These are phyloP conservation scores for Limnothrissa miodon DNA, from an alignment of 2,113 vertebrate genomes.

Conservation along the genomic window DNA sequence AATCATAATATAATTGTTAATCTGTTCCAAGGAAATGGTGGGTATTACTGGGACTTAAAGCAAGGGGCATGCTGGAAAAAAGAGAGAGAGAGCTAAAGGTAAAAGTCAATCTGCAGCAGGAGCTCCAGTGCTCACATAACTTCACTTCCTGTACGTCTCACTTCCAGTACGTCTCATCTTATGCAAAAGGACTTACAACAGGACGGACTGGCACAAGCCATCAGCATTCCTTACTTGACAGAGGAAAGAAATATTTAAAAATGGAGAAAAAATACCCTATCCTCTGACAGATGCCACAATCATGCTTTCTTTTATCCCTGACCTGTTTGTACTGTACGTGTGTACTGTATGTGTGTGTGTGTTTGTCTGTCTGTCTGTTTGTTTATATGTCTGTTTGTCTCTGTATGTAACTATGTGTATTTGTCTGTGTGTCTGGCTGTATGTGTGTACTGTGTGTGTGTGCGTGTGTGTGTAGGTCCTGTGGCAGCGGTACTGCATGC, in stretches of 20 bases:
- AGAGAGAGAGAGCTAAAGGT: conserved; percentile 23
- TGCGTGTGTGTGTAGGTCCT: conserved; percentile 75
- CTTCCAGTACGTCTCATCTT: conserved; percentile 80
- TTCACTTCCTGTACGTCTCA: no score
- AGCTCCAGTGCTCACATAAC: conserved; percentile 57
- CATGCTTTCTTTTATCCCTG: conserved; percentile 84
- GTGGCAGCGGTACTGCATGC: conserved; percentile 85
- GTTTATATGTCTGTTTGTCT: background rate
- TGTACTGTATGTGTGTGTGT: background rate
- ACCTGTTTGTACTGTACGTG: conserved; percentile 44
- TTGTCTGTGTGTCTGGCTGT: conserved; percentile 10
- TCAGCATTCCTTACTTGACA: conserved; percentile 77
- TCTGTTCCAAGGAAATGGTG: no score
- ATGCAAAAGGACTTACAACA: conserved; percentile 85
- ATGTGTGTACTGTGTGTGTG: background rate
- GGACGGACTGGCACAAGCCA: conserved; percentile 79
- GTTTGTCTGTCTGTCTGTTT: conserved; percentile 57
- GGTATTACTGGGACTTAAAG: conserved; percentile 27
- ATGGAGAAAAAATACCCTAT: conserved; percentile 33
- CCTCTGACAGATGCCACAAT: conserved; percentile 79
- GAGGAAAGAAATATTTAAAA: conserved; percentile 72
- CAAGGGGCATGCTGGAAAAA: conserved; percentile 8
- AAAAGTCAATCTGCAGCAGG: conserved; percentile 34
- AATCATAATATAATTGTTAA: no score
- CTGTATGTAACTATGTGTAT: conserved; percentile 72